A percentile compares a stretch with the other conserved stretches of the same genome.
phyloP scores from a whole-genome alignment of 35 echinoderm and acorn worm genomes.

The Nesometra sesokonis region DNA sequence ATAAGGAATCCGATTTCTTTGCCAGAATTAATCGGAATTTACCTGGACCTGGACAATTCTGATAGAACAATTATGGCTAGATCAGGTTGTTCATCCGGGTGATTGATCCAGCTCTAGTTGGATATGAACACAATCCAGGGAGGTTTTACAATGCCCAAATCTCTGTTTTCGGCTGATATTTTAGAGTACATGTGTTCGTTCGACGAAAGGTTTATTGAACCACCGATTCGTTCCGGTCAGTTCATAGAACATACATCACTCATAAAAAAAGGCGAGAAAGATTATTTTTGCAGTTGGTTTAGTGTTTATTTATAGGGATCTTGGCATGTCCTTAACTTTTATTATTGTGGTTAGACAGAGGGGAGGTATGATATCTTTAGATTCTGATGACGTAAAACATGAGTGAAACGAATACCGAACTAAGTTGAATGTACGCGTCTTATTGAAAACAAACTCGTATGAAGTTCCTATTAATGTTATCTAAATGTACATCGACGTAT shows the following conservation, averaged over 20 bases:
- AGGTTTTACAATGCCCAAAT: too few relatives aligned
- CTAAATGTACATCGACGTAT: too few relatives aligned
- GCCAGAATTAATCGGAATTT: too few relatives aligned
- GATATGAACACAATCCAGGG: too few relatives aligned
- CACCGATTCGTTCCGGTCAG: not conserved
- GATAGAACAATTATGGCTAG: too few relatives aligned
- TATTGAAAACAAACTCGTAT: too few relatives aligned
- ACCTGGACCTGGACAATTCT: too few relatives aligned
- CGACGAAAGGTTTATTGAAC: not conserved
- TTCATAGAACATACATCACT: not conserved
- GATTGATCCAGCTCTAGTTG: too few relatives aligned
- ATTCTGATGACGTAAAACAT: not conserved
- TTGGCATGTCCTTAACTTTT: not conserved
- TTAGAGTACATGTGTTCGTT: not conserved
- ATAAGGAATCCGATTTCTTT: too few relatives aligned
- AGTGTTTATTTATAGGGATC: not conserved
- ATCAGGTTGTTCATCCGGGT: too few relatives aligned
- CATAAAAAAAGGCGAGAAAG: not conserved
- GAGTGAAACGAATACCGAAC: not conserved
- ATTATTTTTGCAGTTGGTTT: not conserved
- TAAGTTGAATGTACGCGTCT: not conserved
- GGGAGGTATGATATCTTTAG: not conserved
- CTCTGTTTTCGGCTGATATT: too few relatives aligned
- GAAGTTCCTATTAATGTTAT: too few relatives aligned
- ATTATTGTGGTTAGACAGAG: not conserved